Percentiles rank a stretch among this genome's conserved stretches.
Evolutionary conservation across 2,888 invertebrate genomes (phyloP).

Genomic region (Eueremaeus valkanovi): DNA sequence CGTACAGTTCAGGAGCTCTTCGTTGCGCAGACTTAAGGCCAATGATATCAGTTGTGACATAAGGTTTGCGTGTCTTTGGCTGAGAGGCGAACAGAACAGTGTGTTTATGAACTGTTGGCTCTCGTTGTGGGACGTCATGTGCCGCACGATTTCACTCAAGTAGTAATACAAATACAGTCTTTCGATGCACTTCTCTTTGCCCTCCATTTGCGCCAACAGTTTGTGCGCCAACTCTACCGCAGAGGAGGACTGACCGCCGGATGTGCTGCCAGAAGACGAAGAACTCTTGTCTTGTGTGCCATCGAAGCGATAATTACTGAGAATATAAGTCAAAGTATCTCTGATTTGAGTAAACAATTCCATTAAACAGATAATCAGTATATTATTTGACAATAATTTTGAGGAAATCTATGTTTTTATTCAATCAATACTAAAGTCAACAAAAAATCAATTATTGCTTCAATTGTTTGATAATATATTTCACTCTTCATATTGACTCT

Average conservation of each 20-base stretch:
- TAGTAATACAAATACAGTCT: slow-evolving; percentile 34
- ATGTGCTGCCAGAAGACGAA: no score
- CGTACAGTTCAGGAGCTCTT: slow-evolving; percentile 27
- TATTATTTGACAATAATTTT: no score
- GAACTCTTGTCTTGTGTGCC: no score
- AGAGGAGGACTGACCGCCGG: no score
- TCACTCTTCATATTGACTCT: no score
- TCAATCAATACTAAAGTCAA: no score
- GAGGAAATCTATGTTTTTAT: no score
- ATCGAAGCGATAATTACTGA: slow-evolving; percentile 9
- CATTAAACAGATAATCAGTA: no score
- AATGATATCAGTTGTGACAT: slow-evolving; percentile 36
- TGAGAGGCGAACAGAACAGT: slow-evolving; percentile 22
- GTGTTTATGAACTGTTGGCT: slow-evolving; percentile 14
- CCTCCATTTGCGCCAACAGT: slow-evolving; percentile 20
- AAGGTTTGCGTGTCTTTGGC: slow-evolving; percentile 33
- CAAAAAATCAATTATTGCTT: no score
- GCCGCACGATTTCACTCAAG: slow-evolving; percentile 15
- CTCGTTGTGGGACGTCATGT: not conserved
- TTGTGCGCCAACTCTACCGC: not conserved
- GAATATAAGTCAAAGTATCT: not conserved
- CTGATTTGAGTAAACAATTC: not conserved
- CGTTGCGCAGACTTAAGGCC: slow-evolving; percentile 19
- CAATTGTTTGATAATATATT: no score
- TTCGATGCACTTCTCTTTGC: slow-evolving; percentile 26